phyloP scores from a whole-genome alignment of 2,888 invertebrate genomes.

The Epinotia demarniana region DNA sequence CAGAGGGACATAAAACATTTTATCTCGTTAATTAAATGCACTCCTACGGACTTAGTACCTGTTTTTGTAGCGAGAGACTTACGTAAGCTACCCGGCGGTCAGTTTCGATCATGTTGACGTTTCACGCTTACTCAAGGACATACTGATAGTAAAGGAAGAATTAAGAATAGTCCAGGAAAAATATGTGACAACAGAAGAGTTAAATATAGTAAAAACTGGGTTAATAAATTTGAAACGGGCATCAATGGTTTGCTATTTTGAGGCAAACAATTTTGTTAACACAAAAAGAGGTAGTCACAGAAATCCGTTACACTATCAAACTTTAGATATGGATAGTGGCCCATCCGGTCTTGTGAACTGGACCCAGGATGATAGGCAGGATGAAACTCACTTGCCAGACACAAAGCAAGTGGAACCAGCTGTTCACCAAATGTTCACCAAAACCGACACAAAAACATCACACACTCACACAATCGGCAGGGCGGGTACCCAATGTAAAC shows the following conservation, averaged over 20 bases:
- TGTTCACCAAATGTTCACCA: background rate
- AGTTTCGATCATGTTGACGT: background rate
- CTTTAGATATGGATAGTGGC: background rate
- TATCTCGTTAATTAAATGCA: background rate
- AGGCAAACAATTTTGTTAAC: background rate
- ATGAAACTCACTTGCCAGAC: background rate
- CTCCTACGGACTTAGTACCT: background rate
- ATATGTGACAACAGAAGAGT: background rate
- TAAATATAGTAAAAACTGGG: background rate
- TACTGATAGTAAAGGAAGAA: background rate
- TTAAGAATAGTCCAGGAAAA: constrained; percentile 1
- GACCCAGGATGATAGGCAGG: background rate
- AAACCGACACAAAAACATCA: background rate
- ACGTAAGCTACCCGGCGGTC: background rate
- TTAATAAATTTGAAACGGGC: background rate
- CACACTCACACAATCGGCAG: background rate
- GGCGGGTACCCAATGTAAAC: background rate
- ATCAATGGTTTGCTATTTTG: background rate
- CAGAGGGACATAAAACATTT: background rate
- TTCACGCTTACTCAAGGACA: background rate
- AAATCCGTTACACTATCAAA: constrained; percentile 1
- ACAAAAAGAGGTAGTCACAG: background rate
- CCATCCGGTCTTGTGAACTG: background rate
- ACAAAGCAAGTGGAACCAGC: background rate
- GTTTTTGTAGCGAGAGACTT: background rate